Percentiles rank a stretch among this genome's conserved stretches.
These are phyloP conservation scores for Artibeus lituratus DNA, from an alignment of 2,797 vertebrate genomes.

Conservation along the genomic window DNA sequence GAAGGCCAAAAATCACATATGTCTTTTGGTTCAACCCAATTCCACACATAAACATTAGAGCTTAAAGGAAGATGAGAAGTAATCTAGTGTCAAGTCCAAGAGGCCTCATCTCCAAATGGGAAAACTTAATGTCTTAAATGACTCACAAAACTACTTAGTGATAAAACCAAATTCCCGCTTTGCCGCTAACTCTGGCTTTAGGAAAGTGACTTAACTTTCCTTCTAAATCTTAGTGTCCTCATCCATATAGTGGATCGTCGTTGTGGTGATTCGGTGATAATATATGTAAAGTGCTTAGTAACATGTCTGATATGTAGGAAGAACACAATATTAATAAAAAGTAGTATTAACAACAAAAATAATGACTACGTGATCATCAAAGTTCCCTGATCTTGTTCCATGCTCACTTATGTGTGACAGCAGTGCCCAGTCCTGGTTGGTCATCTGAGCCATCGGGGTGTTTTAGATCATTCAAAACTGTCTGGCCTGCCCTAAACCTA, in stretches of 20 bases:
- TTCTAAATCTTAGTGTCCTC: background rate
- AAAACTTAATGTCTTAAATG: conserved; percentile 10
- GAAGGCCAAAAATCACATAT: background rate
- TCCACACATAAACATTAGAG: background rate
- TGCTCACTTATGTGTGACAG: background rate
- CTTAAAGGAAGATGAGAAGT: background rate
- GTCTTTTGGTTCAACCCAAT: conserved; percentile 9
- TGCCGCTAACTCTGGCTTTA: background rate
- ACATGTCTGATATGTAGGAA: background rate
- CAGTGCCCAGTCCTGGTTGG: background rate
- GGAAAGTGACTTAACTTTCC: conserved; percentile 28
- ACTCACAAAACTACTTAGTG: conserved; percentile 2
- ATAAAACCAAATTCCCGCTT: conserved; percentile 36
- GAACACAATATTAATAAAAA: background rate
- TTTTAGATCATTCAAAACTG: conserved; percentile 17
- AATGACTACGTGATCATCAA: background rate
- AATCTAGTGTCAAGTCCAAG: background rate
- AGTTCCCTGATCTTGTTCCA: background rate
- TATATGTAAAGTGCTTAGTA: background rate
- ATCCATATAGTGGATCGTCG: background rate
- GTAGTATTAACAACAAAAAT: conserved; percentile 20
- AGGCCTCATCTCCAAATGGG: background rate
- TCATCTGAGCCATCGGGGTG: background rate
- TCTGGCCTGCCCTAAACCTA: background rate
- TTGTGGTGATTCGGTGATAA: background rate